A percentile compares a stretch with the other conserved stretches of the same genome.
Conservation (phyloP, 2,888 invertebrate genomes). For the Cynaeus angustus region DNA sequence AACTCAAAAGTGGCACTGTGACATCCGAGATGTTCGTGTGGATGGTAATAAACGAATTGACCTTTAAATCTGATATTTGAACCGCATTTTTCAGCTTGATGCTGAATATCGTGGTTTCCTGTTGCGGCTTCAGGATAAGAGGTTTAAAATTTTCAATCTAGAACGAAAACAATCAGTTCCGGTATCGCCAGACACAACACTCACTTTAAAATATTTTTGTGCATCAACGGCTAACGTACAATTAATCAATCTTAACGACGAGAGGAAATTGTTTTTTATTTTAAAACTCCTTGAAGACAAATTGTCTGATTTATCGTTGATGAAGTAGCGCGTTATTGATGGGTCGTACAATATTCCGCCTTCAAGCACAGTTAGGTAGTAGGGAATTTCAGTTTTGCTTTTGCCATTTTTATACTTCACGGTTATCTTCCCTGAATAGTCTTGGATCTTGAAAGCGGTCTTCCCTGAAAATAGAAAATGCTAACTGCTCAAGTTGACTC, state of each 20-base stretch:
- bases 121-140: slow-evolving; percentile 75
- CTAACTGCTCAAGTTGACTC: too few relatives aligned
- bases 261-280: slow-evolving; percentile 83
- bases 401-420: slow-evolving; percentile 73
- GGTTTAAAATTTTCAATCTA: slow-evolving; percentile 78
- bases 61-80: slow-evolving; percentile 73
- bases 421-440: slow-evolving; percentile 75
- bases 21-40: slow-evolving; percentile 85
- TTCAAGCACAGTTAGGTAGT: slow-evolving; percentile 76
- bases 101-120: slow-evolving; percentile 75
- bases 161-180: slow-evolving; percentile 58
- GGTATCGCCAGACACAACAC: slow-evolving; percentile 41
- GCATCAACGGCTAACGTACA: slow-evolving; percentile 78
- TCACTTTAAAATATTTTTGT: slow-evolving; percentile 77
- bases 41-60: slow-evolving; percentile 78
- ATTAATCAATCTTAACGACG: slow-evolving; percentile 83
- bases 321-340: slow-evolving; percentile 73
- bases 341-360: slow-evolving; percentile 76
- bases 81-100: slow-evolving; percentile 74
- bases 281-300: slow-evolving; percentile 72
- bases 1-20: slow-evolving; percentile 81
- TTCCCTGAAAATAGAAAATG: slow-evolving; percentile 72
- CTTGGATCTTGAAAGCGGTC: slow-evolving; percentile 73
- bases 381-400: slow-evolving; percentile 77
- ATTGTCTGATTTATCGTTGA: slow-evolving; percentile 65